These are phyloP conservation scores for Drosophila pectinifera DNA, from an alignment of 1,140 invertebrate species.

Conservation along the genomic window DNA sequence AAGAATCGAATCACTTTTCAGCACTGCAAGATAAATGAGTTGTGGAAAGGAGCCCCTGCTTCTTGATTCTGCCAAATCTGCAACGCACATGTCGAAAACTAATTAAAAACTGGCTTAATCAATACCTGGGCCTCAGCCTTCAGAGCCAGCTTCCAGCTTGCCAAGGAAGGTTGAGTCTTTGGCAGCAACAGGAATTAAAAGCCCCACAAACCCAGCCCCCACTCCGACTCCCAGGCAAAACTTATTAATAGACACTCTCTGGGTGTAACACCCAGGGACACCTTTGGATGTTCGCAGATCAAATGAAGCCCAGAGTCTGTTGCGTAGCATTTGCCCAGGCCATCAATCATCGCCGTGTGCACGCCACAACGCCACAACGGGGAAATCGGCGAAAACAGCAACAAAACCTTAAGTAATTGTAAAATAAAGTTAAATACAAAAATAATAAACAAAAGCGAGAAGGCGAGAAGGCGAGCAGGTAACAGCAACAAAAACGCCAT, in stretches of 20 bases:
- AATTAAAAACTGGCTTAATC: too few relatives aligned
- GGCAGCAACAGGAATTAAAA: background rate
- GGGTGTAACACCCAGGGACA: too few relatives aligned
- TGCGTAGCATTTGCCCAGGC: constrained; percentile 5
- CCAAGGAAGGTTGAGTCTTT: background rate
- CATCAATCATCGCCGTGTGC: constrained; percentile 54
- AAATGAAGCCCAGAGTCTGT: constrained; percentile 29
- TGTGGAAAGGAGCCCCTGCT: background rate
- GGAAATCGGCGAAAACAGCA: constrained; percentile 18
- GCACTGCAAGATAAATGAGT: background rate
- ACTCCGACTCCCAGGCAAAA: constrained; percentile 4
- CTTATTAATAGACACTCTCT: constrained; percentile 8
- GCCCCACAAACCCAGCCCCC: background rate
- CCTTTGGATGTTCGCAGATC: constrained; percentile 8
- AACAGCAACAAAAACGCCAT: constrained; percentile 42
- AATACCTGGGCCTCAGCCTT: too few relatives aligned
- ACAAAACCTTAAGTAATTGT: constrained; percentile 38
- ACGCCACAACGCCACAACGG: constrained; percentile 6
- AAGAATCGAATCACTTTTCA: too few relatives aligned
- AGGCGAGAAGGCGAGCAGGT: background rate
- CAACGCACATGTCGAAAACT: too few relatives aligned
- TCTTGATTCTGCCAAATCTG: too few relatives aligned
- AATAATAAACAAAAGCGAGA: constrained; percentile 22
- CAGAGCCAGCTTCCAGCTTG: background rate
- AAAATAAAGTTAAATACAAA: constrained; percentile 6